phyloP scores from a whole-genome alignment of 1,140 invertebrate species.

The Octopus sinensis region DNA sequence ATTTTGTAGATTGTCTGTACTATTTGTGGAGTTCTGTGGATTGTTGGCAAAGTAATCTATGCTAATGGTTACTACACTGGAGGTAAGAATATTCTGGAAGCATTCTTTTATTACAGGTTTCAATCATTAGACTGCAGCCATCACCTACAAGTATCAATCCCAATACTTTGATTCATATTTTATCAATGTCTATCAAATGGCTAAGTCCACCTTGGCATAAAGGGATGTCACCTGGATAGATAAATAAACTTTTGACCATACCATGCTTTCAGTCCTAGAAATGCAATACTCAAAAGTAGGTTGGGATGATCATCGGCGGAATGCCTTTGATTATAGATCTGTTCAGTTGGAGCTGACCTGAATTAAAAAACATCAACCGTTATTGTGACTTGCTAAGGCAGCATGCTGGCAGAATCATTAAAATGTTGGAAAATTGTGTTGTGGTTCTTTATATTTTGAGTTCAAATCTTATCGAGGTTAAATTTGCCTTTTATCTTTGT shows the following conservation, averaged over 20 bases:
- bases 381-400: too few species aligned
- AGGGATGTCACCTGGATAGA: background rate
- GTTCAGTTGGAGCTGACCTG: too few species aligned
- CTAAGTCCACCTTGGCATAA: background rate
- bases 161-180: background rate
- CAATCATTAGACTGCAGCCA: background rate
- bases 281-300: too few species aligned
- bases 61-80: slow-evolving; percentile 61
- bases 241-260: background rate
- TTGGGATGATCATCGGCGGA: too few species aligned
- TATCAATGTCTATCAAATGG: background rate
- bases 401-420: too few species aligned
- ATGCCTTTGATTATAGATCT: too few species aligned
- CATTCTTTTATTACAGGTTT: background rate
- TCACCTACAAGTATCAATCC: background rate
- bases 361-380: too few species aligned
- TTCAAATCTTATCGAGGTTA: too few species aligned
- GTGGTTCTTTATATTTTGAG: too few species aligned
- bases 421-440: too few species aligned
- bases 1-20: slow-evolving; percentile 47
- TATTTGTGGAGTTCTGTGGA: slow-evolving; percentile 55
- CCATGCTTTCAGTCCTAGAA: too few species aligned
- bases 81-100: slow-evolving; percentile 43
- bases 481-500: too few species aligned
- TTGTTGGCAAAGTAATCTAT: slow-evolving; percentile 57